Conservation (phyloP, 2,113 vertebrate species). For the Takifugu bimaculatus region DNA sequence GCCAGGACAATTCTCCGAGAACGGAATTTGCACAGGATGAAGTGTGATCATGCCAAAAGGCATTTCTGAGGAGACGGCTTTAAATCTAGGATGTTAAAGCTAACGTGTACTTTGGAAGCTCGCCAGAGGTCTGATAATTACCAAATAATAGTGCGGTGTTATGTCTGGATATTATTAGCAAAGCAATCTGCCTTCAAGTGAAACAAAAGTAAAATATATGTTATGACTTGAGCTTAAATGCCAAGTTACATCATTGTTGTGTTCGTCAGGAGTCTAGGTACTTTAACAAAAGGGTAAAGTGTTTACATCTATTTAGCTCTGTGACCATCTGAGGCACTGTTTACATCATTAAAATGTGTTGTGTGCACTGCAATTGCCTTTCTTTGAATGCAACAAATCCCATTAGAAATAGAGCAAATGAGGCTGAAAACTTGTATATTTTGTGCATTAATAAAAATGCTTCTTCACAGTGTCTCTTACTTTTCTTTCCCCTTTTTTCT, state of each 20-base stretch:
- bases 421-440: conserved; percentile 36
- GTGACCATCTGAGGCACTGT: conserved; percentile 17
- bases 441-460: conserved; percentile 28
- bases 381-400: conserved; percentile 46
- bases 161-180: background rate
- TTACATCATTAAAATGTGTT: conserved; percentile 18
- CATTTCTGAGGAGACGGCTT: conserved; percentile 17
- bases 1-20: conserved; percentile 13
- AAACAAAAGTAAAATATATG: background rate
- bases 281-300: conserved; percentile 1
- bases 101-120: too few relatives aligned
- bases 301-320: conserved; percentile 21
- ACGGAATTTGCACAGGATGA: conserved; percentile 14
- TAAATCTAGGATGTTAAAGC: conserved; percentile 1
- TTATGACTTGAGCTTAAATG: background rate
- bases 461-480: background rate
- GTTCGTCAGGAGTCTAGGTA: background rate
- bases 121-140: too few relatives aligned
- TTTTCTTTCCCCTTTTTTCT: background rate
- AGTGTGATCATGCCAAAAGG: conserved; percentile 16
- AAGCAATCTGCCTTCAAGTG: background rate
- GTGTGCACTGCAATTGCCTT: conserved; percentile 28
- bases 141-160: background rate
- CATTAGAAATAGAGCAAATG: conserved; percentile 47
- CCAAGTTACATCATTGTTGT: background rate